Percentiles rank a stretch among this genome's conserved stretches.
These are phyloP conservation scores for Cephalopachus bancanus DNA, from an alignment of 2,797 vertebrate species.

Conservation along the genomic window DNA sequence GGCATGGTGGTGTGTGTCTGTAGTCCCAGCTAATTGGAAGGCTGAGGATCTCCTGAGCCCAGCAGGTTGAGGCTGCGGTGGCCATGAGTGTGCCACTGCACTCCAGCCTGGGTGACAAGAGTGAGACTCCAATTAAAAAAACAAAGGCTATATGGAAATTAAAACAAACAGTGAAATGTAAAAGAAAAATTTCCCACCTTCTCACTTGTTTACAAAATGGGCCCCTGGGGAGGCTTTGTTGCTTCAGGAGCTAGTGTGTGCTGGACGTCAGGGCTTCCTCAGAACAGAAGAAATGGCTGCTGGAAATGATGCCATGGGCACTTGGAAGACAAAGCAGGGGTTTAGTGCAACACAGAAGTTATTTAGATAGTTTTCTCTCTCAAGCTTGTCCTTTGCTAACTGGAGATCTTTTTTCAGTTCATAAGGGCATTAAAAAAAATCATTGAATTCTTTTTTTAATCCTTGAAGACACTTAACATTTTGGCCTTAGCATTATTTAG, in stretches of 20 bases:
- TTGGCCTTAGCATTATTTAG: conserved; percentile 40
- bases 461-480: conserved; percentile 14
- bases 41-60: too few species aligned
- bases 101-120: too few species aligned
- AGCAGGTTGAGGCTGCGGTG: too few species aligned
- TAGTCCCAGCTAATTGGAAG: too few species aligned
- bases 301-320: neutral
- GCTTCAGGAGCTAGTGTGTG: neutral
- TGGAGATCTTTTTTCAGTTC: neutral
- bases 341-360: neutral
- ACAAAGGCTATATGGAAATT: too few species aligned
- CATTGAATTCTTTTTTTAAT: conserved; percentile 42
- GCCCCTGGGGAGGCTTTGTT: too few species aligned
- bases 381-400: neutral
- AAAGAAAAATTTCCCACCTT: neutral
- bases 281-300: neutral
- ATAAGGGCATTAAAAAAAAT: neutral
- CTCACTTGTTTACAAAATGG: neutral
- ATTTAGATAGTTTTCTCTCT: neutral
- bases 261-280: neutral
- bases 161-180: too few species aligned
- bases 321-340: neutral
- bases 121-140: too few species aligned
- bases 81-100: too few species aligned
- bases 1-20: too few species aligned